Evolutionary conservation across 2,113 vertebrate species (phyloP).

Genomic region (Genyomyrus donnyi): DNA sequence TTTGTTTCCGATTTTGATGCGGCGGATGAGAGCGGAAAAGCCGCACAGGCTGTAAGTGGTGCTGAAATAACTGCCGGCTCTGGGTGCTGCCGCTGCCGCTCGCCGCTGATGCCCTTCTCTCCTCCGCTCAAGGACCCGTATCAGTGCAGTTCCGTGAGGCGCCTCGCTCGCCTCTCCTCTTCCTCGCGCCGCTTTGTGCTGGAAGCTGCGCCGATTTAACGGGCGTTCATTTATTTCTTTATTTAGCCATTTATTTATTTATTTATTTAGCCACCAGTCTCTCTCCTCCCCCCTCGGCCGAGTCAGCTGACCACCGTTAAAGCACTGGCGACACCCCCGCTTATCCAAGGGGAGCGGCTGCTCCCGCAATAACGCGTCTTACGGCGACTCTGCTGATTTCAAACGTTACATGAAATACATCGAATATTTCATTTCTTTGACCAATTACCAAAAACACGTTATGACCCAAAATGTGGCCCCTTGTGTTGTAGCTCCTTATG

Average conservation of each 20-base stretch:
- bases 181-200: neutral
- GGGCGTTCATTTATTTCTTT: constrained; percentile 33
- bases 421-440: neutral
- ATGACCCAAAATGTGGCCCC: neutral
- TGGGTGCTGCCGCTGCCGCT: constrained; percentile 41
- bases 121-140: constrained; percentile 26
- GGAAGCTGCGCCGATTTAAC: constrained; percentile 27
- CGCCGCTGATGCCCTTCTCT: constrained; percentile 34
- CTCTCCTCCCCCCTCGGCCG: constrained; percentile 40
- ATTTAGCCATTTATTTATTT: constrained; percentile 41
- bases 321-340: constrained; percentile 30
- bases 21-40: neutral
- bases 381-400: neutral
- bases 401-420: neutral
- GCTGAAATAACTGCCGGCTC: constrained; percentile 21
- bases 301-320: constrained; percentile 51
- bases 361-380: neutral
- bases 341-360: constrained; percentile 1
- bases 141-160: neutral
- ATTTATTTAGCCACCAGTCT: constrained; percentile 40
- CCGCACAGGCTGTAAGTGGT: neutral
- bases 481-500: neutral
- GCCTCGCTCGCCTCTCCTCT: neutral
- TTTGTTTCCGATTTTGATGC: neutral
- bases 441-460: neutral